phyloP scores from a whole-genome alignment of 2,797 vertebrate genomes.

The Poliocrania exsul region DNA sequence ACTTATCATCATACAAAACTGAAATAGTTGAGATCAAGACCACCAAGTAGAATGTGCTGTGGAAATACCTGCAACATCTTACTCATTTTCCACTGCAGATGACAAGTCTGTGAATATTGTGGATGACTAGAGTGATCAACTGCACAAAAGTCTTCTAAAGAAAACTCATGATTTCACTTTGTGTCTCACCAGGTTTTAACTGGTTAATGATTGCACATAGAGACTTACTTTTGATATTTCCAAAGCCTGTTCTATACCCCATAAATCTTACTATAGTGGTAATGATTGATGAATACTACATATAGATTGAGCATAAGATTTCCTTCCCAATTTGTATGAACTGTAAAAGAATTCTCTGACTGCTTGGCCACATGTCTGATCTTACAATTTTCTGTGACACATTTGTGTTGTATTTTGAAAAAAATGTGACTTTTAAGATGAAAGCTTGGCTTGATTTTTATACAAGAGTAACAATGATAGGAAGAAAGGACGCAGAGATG shows the following conservation, averaged over 20 bases:
- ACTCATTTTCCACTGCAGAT: neutral
- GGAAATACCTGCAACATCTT: neutral
- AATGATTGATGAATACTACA: neutral
- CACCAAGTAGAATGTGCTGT: neutral
- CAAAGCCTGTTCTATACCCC: neutral
- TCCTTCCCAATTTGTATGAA: neutral
- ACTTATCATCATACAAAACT: neutral
- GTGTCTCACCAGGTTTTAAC: neutral
- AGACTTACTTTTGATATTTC: neutral
- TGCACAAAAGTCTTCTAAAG: neutral
- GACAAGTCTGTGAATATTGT: neutral
- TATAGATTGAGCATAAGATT: neutral
- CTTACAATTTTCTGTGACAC: neutral
- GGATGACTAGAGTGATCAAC: neutral
- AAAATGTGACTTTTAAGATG: slow-evolving; percentile 11
- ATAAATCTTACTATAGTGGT: neutral
- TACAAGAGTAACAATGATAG: slow-evolving; percentile 50
- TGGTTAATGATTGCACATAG: neutral
- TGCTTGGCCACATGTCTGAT: neutral
- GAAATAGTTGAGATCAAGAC: neutral
- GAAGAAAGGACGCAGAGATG: slow-evolving; percentile 35
- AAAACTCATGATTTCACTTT: neutral
- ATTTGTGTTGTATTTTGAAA: neutral
- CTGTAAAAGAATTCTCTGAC: neutral
- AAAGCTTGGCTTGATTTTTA: slow-evolving; percentile 61